Evolutionary conservation across 2,888 invertebrate species (phyloP), one percentile per base, ranked within the genome.

Genomic region (Limnephilus auricula): DNA sequence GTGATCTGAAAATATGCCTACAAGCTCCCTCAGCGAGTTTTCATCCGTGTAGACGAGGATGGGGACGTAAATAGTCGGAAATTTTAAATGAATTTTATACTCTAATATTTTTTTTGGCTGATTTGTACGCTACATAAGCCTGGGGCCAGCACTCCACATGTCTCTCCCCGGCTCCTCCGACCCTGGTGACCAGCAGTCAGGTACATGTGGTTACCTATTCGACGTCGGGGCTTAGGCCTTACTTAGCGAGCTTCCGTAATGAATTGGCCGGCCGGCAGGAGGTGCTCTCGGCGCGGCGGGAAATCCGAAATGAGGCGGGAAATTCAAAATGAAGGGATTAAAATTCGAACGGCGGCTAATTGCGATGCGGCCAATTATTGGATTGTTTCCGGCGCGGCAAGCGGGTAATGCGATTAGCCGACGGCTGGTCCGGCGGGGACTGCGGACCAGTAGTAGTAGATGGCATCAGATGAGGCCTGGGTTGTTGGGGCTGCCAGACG

Each of bases 331-430:
- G 90, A 90, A 90, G 90, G 90, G 90, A 91, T 92, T 90, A 92
- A 91, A 92, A 92, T 91, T 91, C 86, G 90, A 79, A 91, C 82
- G 89, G 82, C 25, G 84, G 91, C 91, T 91, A 92, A 92, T 92
- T 92, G 89, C 84, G 92, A 91, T 88, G 85, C 86, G 88, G 90
- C 88, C 92, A 92, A 92, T 92, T 92, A 92, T 84, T 82, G 90
- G 84, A 91, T 92, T 91, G 90, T 82, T 90, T 85, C 92, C 83
- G 91, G 89, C 87, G 87, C 80, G 88, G 91, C 79, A 90, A 79
- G 89, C 91, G 92, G 30, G 82, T 90, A 86, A 92, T 91, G 40
- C 84, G 90, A 92, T 92, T 91, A 92, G 83, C 65, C 13, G 45
- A 89, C 80, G 90, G 15, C 82, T 40, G 45, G 86, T 31, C 89